Percentiles rank a stretch among this genome's conserved stretches.
phyloP scores from a whole-genome alignment of 2,113 vertebrate genomes.

The Zootoca vivipara region DNA sequence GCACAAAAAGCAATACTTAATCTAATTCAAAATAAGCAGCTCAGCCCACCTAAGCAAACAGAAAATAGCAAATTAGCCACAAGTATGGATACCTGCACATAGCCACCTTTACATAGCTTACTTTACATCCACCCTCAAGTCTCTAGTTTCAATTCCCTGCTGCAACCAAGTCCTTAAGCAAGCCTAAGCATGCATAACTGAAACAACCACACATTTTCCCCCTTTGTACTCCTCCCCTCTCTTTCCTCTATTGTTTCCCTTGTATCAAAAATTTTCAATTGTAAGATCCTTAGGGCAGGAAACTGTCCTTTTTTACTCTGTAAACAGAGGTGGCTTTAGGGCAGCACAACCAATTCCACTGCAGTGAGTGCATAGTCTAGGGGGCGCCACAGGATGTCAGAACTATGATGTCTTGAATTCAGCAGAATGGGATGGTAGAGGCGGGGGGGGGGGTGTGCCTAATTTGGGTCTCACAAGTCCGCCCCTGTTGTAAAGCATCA shows the following conservation, averaged over 20 bases:
- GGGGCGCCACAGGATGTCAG: too few species aligned
- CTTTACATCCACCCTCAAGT: neutral
- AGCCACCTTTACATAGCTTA: neutral
- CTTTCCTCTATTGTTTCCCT: neutral
- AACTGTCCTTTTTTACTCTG: neutral
- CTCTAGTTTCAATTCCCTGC: neutral
- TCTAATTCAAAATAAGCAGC: neutral
- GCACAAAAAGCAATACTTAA: neutral
- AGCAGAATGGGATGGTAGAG: too few species aligned
- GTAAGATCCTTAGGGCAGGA: neutral
- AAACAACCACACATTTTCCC: neutral
- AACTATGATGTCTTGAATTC: too few species aligned
- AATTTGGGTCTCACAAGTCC: too few species aligned
- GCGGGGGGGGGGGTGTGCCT: too few species aligned
- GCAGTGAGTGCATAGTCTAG: too few species aligned
- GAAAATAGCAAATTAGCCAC: neutral
- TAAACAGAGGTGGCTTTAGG: too few species aligned
- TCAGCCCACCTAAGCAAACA: neutral
- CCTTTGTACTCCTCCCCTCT: too few species aligned
- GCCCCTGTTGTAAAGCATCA: neutral
- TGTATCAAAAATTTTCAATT: neutral
- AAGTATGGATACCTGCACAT: neutral
- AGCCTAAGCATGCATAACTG: neutral
- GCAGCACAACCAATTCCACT: too few species aligned
- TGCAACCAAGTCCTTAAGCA: neutral